Base-by-base conservation (phyloP, 2,888 invertebrate genomes). In the Archips crataeganus region DNA sequence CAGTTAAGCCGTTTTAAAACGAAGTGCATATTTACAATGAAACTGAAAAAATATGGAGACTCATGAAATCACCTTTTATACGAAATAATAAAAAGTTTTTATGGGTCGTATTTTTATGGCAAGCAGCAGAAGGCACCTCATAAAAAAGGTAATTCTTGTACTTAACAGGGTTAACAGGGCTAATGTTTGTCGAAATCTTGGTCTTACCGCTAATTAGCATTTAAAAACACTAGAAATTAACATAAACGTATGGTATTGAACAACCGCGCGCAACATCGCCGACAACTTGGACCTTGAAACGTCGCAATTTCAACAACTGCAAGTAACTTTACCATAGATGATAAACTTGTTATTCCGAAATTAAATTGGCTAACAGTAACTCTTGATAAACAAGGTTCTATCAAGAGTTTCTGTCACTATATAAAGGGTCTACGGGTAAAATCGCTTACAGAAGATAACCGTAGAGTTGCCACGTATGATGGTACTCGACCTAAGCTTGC, bases 41-140 rank as follows among this genome's bases (percentile, higher is more conserved):
- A 54, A 23, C 2, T 54, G 23, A 54, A 15, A 23, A 54, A 54
- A 5, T 23, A 54, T 23, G 54, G 15, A 2, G 9, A 6, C 8
- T 23, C 8, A 8, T 13, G 59, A 59, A 34, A 10, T 59, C 34
- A 59, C 5, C 59, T 59, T 59, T 59, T 59, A 59, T 59, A 4
- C 13, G 34, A 34, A 34, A 59, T 34, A 59, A 34, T 59, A 59
- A 59, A 59, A 32, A 10, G 59, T 59, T 59, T 59, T 34, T 59
- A 59, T 34, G 59, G 10, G 34, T 59, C 59, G 32, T 59, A 34
- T 34, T 59, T 59, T 59, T 59, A 34, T 34, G 11, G 13, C 13
- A 59, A 34, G 34, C 59, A 9, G 9, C 59, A 34, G 10, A 59
- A 36, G 10, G 9, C 9, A n/a, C 23, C 54, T 23, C 54, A 54